Percentiles rank a stretch among this genome's conserved stretches.
Conservation (phyloP, 1,140 invertebrate species). For the Apis laboriosa region DNA sequence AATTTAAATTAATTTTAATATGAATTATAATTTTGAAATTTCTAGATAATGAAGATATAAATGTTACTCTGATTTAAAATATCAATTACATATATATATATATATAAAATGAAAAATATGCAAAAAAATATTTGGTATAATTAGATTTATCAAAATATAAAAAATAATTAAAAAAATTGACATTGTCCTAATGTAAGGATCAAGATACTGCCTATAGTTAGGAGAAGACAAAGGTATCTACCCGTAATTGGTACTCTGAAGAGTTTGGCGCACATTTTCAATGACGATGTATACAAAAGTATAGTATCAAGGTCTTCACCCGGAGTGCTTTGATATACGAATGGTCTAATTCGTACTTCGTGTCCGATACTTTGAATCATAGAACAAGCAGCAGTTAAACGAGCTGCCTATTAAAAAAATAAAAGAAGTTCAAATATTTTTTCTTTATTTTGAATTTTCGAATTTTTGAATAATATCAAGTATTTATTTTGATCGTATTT, state of each 20-base stretch:
- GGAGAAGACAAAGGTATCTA: constrained; percentile 84
- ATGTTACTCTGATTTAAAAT: not conserved
- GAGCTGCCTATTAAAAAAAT: constrained; percentile 85
- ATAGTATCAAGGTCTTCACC: constrained; percentile 88
- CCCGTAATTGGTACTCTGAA: constrained; percentile 87
- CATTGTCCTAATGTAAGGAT: constrained; percentile 87
- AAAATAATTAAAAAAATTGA: constrained; percentile 70
- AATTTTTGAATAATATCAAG: not conserved
- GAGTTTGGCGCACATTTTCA: constrained; percentile 87
- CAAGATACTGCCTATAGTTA: constrained; percentile 82
- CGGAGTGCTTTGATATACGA: constrained; percentile 88
- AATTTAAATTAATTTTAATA: no score
- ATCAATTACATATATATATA: not conserved
- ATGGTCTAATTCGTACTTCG: constrained; percentile 88
- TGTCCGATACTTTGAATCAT: constrained; percentile 87
- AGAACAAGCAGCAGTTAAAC: constrained; percentile 88
- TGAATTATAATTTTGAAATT: no score
- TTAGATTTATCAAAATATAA: not conserved
- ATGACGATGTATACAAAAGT: constrained; percentile 88
- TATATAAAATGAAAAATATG: constrained; percentile 4
- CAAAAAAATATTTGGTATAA: not conserved
- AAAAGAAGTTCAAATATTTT: constrained; percentile 6
- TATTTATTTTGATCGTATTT: not conserved
- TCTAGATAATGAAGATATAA: not conserved
- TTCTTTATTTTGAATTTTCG: not conserved